A percentile compares a stretch with the other conserved stretches of the same genome.
Conservation (phyloP, 2,888 invertebrate species). For the Aromia moschata region DNA sequence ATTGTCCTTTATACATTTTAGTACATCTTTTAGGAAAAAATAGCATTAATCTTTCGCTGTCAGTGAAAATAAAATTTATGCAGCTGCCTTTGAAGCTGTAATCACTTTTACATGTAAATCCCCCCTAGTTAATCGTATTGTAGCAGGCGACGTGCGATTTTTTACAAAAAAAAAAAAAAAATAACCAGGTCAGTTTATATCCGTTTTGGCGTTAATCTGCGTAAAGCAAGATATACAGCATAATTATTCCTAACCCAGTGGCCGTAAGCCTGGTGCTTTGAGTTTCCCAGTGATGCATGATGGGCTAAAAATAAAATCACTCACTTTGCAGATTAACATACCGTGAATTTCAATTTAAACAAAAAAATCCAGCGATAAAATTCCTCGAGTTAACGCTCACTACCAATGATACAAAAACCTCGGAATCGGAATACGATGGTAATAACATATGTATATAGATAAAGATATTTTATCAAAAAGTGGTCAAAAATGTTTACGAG, state of each 20-base stretch:
- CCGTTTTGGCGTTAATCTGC: conserved; percentile 55
- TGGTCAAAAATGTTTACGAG: no score
- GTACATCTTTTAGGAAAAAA: no score
- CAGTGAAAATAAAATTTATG: no score
- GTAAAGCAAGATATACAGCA: conserved; percentile 60
- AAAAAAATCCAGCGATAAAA: conserved; percentile 34
- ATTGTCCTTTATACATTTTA: no score
- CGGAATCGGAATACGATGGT: no score
- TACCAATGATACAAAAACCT: conserved; percentile 17
- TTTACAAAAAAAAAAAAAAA: conserved; percentile 24
- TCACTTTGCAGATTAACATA: conserved; percentile 46
- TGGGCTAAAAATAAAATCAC: conserved; percentile 53
- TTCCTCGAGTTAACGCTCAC: conserved; percentile 27
- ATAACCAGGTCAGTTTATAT: conserved; percentile 45
- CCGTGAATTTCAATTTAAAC: conserved; percentile 41
- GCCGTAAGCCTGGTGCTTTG: conserved; percentile 54
- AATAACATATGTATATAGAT: no score
- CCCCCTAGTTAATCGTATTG: conserved; percentile 11
- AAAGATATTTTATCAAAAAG: no score
- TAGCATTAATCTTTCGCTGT: no score
- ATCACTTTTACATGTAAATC: no score
- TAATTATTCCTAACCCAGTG: conserved; percentile 58
- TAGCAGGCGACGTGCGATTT: conserved; percentile 16
- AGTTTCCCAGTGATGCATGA: conserved; percentile 56
- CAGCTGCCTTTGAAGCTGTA: no score